A percentile compares a stretch with the other conserved stretches of the same genome.
phyloP scores from a whole-genome alignment of 2,888 invertebrate genomes.

The Drosophila silvestris region DNA sequence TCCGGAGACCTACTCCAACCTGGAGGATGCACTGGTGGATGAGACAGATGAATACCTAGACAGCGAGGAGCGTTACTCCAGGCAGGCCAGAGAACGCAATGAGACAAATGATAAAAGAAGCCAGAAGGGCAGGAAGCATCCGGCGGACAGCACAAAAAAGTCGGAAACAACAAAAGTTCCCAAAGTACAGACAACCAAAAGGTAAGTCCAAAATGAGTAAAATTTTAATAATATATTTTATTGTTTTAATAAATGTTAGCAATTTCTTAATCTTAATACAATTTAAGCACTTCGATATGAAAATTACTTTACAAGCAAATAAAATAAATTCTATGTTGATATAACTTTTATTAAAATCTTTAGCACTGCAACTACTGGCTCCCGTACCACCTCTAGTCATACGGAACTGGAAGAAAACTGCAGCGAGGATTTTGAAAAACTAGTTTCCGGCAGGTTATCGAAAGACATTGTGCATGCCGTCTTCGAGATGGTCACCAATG shows the following conservation, averaged over 20 bases:
- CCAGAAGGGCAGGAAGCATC: not conserved
- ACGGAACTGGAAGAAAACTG: conserved; percentile 1
- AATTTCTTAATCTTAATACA: too few species aligned
- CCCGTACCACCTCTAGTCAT: not conserved
- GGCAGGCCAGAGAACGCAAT: conserved; percentile 10
- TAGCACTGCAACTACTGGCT: not conserved
- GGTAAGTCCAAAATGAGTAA: not conserved
- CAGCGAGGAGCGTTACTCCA: conserved; percentile 38
- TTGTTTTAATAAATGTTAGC: too few species aligned
- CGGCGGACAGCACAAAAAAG: conserved; percentile 1
- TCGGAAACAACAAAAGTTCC: not conserved
- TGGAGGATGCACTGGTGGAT: conserved; percentile 9
- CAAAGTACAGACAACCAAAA: not conserved
- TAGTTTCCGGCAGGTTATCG: conserved; percentile 78
- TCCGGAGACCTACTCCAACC: conserved; percentile 8
- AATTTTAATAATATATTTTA: not conserved
- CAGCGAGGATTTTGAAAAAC: conserved; percentile 50
- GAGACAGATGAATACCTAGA: conserved; percentile 3
- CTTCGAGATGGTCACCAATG: conserved; percentile 70
- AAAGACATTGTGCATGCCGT: conserved; percentile 76
- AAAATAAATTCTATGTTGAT: not conserved
- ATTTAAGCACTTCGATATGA: not conserved
- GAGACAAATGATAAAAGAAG: not conserved
- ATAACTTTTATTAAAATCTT: not conserved
- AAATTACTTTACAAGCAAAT: not conserved